Evolutionary conservation across 2,113 vertebrate species (phyloP).

Genomic region (Python bivittatus): DNA sequence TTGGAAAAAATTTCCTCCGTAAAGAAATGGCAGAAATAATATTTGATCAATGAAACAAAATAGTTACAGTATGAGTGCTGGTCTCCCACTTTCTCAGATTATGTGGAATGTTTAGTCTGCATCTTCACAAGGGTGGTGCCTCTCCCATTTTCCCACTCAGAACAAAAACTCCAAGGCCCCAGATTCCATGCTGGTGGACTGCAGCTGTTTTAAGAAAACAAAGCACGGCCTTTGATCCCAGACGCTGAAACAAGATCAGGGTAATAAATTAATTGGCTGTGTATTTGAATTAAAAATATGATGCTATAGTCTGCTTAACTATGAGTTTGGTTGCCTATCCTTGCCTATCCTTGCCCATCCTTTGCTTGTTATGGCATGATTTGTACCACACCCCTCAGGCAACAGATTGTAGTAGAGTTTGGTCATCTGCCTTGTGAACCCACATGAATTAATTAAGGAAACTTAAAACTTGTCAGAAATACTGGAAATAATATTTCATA

Average conservation of each 20-base stretch:
- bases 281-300: slow-evolving; percentile 40
- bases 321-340: slow-evolving; percentile 34
- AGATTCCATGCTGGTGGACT: not conserved
- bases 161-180: not conserved
- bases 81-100: not conserved
- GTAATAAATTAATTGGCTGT: slow-evolving; percentile 35
- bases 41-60: too few species aligned
- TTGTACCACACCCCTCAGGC: slow-evolving; percentile 12
- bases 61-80: not conserved
- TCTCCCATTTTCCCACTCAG: not conserved
- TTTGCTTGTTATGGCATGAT: not conserved
- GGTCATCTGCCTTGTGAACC: not conserved
- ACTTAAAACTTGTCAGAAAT: not conserved
- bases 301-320: slow-evolving; percentile 42
- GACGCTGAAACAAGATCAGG: not conserved
- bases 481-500: not conserved
- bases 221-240: not conserved
- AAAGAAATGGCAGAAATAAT: too few species aligned
- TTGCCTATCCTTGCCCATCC: slow-evolving; percentile 9
- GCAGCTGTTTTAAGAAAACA: not conserved
- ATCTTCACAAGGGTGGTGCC: too few species aligned
- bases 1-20: too few species aligned
- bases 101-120: not conserved
- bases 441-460: not conserved
- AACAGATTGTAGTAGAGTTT: not conserved